phyloP scores from a whole-genome alignment of 2,888 invertebrate species.

The Drosophila ochracea region DNA sequence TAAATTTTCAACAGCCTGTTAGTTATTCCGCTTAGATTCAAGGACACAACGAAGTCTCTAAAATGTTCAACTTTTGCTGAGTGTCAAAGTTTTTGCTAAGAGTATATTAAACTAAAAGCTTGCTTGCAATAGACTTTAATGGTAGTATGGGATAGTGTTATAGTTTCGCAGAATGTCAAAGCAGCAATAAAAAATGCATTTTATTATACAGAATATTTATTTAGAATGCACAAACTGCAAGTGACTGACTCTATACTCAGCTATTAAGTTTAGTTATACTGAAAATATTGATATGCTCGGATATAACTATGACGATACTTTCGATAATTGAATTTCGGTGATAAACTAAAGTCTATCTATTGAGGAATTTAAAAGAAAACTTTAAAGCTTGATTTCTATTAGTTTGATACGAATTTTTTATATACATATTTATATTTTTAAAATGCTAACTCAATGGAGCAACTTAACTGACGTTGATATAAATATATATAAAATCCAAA shows the following conservation, averaged over 20 bases:
- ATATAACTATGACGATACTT: background rate
- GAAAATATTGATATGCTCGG: background rate
- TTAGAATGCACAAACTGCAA: too few relatives aligned
- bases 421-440: background rate
- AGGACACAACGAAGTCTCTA: background rate
- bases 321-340: background rate
- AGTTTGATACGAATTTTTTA: background rate
- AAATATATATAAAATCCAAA: constrained; percentile 10
- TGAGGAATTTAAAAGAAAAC: background rate
- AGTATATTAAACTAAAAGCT: constrained; percentile 9
- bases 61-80: background rate
- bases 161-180: background rate
- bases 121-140: background rate
- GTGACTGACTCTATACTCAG: background rate
- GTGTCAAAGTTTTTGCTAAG: constrained; percentile 3
- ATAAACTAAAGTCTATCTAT: background rate
- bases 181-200: background rate
- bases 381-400: background rate
- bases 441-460: background rate
- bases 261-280: background rate
- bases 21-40: background rate
- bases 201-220: background rate
- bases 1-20: background rate
- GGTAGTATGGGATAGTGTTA: background rate
- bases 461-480: background rate